A percentile compares a stretch with the other conserved stretches of the same genome.
phyloP scores from a whole-genome alignment of 2,113 vertebrate species.

The Actinemys pallida region DNA sequence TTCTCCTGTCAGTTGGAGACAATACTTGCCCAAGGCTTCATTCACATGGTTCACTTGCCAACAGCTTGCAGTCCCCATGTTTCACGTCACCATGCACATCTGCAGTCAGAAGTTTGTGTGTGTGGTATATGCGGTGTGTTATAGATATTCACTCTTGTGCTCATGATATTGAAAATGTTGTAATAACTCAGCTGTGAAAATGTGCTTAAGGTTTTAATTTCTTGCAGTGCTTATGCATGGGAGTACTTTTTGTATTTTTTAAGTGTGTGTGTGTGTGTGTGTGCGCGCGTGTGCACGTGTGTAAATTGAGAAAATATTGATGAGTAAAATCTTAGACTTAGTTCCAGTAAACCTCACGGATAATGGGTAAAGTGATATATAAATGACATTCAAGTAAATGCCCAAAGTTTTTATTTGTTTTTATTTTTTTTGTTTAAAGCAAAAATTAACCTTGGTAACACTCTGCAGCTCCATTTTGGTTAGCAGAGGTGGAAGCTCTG shows the following conservation, averaged over 20 bases:
- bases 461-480: not conserved
- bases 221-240: not conserved
- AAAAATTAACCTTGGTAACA: not conserved
- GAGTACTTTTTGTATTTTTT: not conserved
- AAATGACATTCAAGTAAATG: not conserved
- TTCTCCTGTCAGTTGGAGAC: slow-evolving; percentile 1
- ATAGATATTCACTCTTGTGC: not conserved
- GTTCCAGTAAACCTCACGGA: not conserved
- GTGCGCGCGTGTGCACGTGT: fast-evolving
- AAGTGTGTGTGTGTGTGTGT: fast-evolving
- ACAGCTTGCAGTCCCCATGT: not conserved
- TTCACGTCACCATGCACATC: not conserved
- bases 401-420: not conserved
- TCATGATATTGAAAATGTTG: not conserved
- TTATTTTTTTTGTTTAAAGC: not conserved
- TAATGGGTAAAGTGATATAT: not conserved
- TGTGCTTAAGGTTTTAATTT: not conserved
- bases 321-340: not conserved
- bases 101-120: not conserved
- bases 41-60: not conserved
- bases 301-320: not conserved
- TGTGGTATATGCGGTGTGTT: not conserved
- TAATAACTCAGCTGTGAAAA: not conserved
- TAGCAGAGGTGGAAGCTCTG: not conserved
- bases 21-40: not conserved